Evolutionary conservation across 2,888 invertebrate genomes (phyloP).

Genomic region (Argyresthia goedartella): DNA sequence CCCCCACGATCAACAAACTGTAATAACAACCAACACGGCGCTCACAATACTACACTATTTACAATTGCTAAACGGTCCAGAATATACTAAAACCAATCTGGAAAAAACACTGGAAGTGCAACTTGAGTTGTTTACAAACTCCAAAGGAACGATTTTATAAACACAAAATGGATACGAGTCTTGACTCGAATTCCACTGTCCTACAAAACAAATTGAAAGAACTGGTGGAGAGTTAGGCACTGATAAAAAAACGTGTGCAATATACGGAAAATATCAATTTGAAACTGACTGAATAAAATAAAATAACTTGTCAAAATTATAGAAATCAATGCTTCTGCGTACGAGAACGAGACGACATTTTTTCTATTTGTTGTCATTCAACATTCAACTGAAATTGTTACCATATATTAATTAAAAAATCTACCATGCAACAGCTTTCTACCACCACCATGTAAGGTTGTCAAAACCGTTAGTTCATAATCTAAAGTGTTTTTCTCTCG

Average conservation of each 20-base stretch:
- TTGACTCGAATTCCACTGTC: background rate
- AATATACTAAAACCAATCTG: background rate
- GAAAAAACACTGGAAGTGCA: background rate
- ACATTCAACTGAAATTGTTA: constrained; percentile 3
- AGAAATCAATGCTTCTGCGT: constrained; percentile 43
- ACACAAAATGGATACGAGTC: constrained; percentile 1
- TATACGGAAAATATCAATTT: background rate
- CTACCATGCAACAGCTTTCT: background rate
- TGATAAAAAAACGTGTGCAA: background rate
- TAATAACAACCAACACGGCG: constrained; percentile 67
- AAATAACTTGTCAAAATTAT: constrained; percentile 40
- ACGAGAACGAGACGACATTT: constrained; percentile 35
- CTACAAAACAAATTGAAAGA: background rate
- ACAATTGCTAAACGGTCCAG: background rate
- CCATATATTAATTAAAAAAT: background rate
- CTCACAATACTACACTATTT: constrained; percentile 4
- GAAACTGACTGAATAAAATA: constrained; percentile 20
- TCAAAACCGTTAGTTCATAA: too few relatives aligned
- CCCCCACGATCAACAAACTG: constrained; percentile 37
- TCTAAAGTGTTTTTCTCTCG: too few relatives aligned
- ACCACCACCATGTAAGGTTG: too few relatives aligned
- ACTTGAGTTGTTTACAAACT: background rate
- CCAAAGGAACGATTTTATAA: background rate
- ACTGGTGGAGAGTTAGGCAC: background rate
- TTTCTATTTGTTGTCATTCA: constrained; percentile 22